Evolutionary conservation across 92 coral and sea anemone genomes (phyloP).

Genomic region (Umimayanthus kanabou): DNA sequence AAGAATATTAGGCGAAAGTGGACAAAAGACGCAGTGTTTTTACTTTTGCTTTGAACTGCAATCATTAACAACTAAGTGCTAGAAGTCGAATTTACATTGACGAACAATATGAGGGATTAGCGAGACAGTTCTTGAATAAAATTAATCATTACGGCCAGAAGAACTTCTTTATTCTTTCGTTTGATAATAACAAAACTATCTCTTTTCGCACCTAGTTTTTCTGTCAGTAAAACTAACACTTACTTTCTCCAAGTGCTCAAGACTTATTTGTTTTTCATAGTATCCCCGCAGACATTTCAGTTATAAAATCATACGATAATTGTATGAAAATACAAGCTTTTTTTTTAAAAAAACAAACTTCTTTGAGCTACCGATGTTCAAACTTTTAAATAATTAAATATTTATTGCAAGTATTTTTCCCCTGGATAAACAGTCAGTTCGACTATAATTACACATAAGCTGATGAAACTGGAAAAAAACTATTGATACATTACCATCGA

Average conservation of each 20-base stretch:
- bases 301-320: no score
- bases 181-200: background rate
- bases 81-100: slow-evolving; percentile 2
- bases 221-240: background rate
- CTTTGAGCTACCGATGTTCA: background rate
- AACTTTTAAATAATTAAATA: no score
- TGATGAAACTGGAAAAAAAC: background rate
- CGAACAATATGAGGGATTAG: background rate
- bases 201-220: background rate
- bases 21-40: background rate
- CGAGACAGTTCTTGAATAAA: background rate
- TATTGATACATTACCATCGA: background rate
- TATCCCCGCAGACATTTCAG: no score
- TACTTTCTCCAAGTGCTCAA: background rate
- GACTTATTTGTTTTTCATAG: no score
- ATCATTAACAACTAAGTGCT: background rate
- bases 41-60: background rate
- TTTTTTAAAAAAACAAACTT: no score
- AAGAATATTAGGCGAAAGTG: background rate
- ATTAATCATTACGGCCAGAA: background rate
- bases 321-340: no score
- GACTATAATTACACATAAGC: background rate
- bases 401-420: no score
- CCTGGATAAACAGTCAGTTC: no score
- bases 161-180: background rate